phyloP scores from a whole-genome alignment of 1,140 invertebrate genomes.

The Papilio machaon region DNA sequence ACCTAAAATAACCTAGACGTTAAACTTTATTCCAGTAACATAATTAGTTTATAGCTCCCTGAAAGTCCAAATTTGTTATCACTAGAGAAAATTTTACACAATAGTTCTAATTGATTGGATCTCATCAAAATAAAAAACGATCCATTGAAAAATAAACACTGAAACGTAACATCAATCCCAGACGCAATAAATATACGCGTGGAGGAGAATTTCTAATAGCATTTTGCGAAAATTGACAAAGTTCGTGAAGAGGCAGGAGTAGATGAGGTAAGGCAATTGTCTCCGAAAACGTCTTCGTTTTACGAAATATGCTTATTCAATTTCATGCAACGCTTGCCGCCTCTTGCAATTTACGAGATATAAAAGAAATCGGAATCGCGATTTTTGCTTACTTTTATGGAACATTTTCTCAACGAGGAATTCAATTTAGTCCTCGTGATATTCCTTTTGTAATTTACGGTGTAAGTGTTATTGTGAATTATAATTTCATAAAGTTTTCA shows the following conservation, averaged over 20 bases:
- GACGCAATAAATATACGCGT: slow-evolving; percentile 56
- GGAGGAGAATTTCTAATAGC: slow-evolving; percentile 75
- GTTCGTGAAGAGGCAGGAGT: slow-evolving; percentile 78
- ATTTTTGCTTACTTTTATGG: slow-evolving; percentile 81
- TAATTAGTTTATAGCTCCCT: not conserved
- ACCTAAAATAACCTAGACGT: not conserved
- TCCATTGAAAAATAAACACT: not conserved
- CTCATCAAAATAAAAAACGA: not conserved
- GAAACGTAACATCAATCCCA: slow-evolving; percentile 25
- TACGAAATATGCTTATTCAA: slow-evolving; percentile 82
- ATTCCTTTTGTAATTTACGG: slow-evolving; percentile 75
- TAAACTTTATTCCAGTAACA: not conserved
- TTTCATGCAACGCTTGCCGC: slow-evolving; percentile 82
- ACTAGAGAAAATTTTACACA: not conserved
- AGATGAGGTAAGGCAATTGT: slow-evolving; percentile 82
- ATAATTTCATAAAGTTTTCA: slow-evolving; percentile 42
- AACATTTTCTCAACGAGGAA: slow-evolving; percentile 79
- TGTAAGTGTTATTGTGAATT: slow-evolving; percentile 55
- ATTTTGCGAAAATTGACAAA: slow-evolving; percentile 81
- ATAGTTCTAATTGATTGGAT: not conserved
- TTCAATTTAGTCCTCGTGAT: slow-evolving; percentile 75
- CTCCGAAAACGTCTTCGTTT: slow-evolving; percentile 81
- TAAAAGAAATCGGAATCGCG: slow-evolving; percentile 82
- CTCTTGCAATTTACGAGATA: slow-evolving; percentile 82
- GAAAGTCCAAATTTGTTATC: not conserved